Evolutionary conservation across 2,888 invertebrate genomes (phyloP).

Genomic region (Papilio demoleus): DNA sequence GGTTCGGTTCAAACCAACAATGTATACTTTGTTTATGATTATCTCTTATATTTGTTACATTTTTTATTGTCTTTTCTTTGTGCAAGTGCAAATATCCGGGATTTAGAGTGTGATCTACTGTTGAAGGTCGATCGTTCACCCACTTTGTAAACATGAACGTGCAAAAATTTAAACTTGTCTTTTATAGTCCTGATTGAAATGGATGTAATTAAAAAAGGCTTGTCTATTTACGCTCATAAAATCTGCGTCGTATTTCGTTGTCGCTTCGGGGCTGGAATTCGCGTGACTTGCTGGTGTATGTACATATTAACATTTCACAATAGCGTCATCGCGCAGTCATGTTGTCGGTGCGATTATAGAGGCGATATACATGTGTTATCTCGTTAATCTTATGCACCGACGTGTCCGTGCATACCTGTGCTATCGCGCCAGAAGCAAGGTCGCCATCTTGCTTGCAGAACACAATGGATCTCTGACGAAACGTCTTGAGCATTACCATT

Average conservation of each 20-base stretch:
- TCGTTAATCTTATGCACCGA: slow-evolving; percentile 65
- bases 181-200: neutral
- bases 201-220: slow-evolving; percentile 25
- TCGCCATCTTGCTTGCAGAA: slow-evolving; percentile 46
- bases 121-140: slow-evolving; percentile 11
- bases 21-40: too few relatives aligned
- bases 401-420: slow-evolving; percentile 56
- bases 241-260: slow-evolving; percentile 25
- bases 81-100: neutral
- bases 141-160: slow-evolving; percentile 11
- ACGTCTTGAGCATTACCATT: slow-evolving; percentile 20
- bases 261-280: slow-evolving; percentile 30
- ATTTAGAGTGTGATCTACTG: neutral
- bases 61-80: neutral
- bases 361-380: slow-evolving; percentile 56
- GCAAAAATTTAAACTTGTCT: slow-evolving; percentile 2
- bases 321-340: slow-evolving; percentile 38
- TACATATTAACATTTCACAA: slow-evolving; percentile 41
- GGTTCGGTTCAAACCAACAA: too few relatives aligned
- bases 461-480: slow-evolving; percentile 39
- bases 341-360: slow-evolving; percentile 49
- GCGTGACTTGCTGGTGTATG: slow-evolving; percentile 22
- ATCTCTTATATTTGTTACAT: too few relatives aligned
- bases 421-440: slow-evolving; percentile 66
- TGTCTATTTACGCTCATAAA: slow-evolving; percentile 29